These are phyloP conservation scores for Plagiodera versicolora DNA, from an alignment of 2,888 invertebrate species.

Conservation along the genomic window DNA sequence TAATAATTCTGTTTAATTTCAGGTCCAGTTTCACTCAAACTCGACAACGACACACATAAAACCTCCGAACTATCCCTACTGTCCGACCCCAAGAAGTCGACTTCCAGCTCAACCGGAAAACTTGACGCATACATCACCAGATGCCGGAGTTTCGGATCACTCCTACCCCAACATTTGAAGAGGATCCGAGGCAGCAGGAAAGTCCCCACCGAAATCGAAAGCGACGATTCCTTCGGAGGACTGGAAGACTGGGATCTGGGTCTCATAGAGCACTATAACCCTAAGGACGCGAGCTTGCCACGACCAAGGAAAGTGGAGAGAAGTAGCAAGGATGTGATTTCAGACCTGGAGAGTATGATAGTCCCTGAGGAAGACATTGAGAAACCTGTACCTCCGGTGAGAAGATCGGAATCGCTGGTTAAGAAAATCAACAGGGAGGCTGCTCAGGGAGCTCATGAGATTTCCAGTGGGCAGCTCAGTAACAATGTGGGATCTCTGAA, in stretches of 20 bases:
- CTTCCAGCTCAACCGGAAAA: constrained; percentile 48
- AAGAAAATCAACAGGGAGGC: constrained; percentile 45
- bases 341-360: constrained; percentile 48
- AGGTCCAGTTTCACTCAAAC: constrained; percentile 23
- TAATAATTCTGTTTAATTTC: neutral
- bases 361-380: constrained; percentile 42
- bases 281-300: constrained; percentile 53
- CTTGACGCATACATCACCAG: constrained; percentile 56
- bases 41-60: constrained; percentile 36
- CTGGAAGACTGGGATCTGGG: constrained; percentile 58
- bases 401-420: constrained; percentile 46
- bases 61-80: constrained; percentile 35
- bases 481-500: neutral
- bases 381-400: constrained; percentile 43
- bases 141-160: constrained; percentile 56
- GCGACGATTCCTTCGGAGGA: constrained; percentile 56
- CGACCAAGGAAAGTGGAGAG: constrained; percentile 43
- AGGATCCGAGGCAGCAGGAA: constrained; percentile 47
- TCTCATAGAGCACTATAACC: constrained; percentile 55
- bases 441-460: constrained; percentile 28
- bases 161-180: constrained; percentile 54
- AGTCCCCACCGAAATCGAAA: constrained; percentile 51
- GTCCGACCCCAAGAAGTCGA: constrained; percentile 39
- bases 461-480: constrained; percentile 20
- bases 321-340: constrained; percentile 39